phyloP scores from a whole-genome alignment of 2,113 vertebrate genomes.

The Galeopterus variegatus region DNA sequence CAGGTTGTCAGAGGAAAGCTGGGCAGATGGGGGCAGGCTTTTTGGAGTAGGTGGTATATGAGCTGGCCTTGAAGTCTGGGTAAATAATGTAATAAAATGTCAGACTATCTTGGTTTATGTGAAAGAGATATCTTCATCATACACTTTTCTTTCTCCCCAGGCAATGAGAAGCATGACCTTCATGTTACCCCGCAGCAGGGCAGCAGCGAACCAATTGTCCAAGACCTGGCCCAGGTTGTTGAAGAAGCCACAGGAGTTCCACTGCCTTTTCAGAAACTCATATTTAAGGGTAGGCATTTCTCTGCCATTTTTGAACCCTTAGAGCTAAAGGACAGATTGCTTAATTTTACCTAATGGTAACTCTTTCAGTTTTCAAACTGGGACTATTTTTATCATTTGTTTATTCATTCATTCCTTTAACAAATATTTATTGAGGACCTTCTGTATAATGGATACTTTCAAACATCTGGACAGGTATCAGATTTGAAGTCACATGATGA shows the following conservation, averaged over 20 bases:
- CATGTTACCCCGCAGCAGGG: conserved; percentile 90
- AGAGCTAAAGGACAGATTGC: neutral
- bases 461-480: neutral
- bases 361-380: conserved; percentile 36
- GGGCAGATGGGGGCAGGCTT: neutral
- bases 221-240: conserved; percentile 94
- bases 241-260: conserved; percentile 95
- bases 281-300: conserved; percentile 94
- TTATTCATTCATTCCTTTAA: conserved; percentile 51
- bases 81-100: conserved; percentile 48
- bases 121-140: neutral
- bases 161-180: conserved; percentile 94
- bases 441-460: neutral
- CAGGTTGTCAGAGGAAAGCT: neutral
- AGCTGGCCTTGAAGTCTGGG: neutral
- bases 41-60: conserved; percentile 1
- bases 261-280: conserved; percentile 95
- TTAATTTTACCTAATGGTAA: neutral
- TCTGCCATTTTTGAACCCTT: conserved; percentile 51
- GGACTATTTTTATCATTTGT: conserved; percentile 22
- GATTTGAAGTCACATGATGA: conserved; percentile 25
- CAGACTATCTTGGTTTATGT: neutral
- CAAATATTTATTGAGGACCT: conserved; percentile 52
- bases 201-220: conserved; percentile 90
- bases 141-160: conserved; percentile 86